These are phyloP conservation scores for Platycnemis pennipes DNA, from an alignment of 2,888 invertebrate genomes.

Conservation along the genomic window DNA sequence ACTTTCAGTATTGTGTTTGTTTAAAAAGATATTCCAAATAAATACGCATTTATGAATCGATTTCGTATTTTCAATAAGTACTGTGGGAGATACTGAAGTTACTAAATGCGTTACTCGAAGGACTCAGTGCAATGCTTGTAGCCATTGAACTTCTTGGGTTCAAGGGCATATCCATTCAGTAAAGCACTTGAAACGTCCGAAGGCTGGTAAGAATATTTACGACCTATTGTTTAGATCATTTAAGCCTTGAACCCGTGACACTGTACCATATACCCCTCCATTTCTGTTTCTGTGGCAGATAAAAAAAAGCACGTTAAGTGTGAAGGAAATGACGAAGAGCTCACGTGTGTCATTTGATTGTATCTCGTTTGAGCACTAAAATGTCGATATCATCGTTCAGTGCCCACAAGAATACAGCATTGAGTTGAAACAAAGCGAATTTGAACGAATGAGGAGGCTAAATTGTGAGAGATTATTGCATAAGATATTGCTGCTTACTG, in stretches of 20 bases:
- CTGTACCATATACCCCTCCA: neutral
- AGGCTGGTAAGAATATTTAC: slow-evolving; percentile 15
- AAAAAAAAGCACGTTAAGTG: neutral
- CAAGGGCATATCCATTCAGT: neutral
- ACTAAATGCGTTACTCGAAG: neutral
- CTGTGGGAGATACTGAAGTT: neutral
- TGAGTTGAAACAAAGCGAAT: no score
- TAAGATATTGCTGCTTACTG: no score
- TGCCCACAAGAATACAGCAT: no score
- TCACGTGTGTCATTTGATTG: neutral
- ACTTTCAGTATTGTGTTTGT: no score
- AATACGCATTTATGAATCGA: no score
- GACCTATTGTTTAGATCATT: slow-evolving; percentile 41
- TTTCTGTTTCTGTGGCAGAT: neutral
- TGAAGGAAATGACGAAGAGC: neutral
- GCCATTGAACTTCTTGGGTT: slow-evolving; percentile 11
- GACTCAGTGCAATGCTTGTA: neutral
- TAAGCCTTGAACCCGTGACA: slow-evolving; percentile 34
- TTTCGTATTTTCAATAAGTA: no score
- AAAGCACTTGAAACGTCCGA: neutral
- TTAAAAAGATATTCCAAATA: no score
- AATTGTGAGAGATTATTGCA: no score
- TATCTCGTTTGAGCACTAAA: neutral
- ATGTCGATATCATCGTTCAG: neutral
- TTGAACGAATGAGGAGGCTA: no score